phyloP scores from a whole-genome alignment of 2,797 vertebrate species.

The Pipistrellus kuhlii region DNA sequence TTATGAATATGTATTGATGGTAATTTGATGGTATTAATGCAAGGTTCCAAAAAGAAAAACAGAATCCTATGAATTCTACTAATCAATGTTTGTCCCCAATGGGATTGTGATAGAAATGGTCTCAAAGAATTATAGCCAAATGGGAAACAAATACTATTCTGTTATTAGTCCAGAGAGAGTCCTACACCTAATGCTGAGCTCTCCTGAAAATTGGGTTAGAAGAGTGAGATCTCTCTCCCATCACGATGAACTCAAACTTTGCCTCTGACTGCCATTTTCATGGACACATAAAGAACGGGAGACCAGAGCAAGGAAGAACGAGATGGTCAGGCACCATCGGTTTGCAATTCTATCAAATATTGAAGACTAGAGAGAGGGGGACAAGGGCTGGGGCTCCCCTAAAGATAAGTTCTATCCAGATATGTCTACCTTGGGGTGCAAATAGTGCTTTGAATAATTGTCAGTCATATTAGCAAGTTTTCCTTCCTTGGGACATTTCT shows the following conservation, averaged over 20 bases:
- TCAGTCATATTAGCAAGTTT: not conserved
- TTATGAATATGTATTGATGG: not conserved
- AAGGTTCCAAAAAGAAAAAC: conserved; percentile 32
- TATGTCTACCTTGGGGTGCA: not conserved
- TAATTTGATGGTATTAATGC: conserved; percentile 49
- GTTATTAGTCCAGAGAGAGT: not conserved
- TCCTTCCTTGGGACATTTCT: not conserved
- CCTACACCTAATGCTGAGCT: not conserved
- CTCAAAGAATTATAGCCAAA: not conserved
- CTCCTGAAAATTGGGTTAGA: not conserved
- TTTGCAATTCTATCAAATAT: not conserved
- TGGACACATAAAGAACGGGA: not conserved
- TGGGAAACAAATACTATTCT: not conserved
- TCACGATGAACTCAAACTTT: not conserved
- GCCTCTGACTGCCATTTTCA: not conserved
- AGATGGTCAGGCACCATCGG: not conserved
- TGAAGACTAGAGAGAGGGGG: not conserved
- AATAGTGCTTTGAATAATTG: not conserved
- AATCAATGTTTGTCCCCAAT: conserved; percentile 22
- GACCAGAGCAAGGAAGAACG: not conserved
- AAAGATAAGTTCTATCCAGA: not conserved
- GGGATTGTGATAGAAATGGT: not conserved
- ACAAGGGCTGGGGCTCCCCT: not conserved
- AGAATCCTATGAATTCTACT: not conserved
- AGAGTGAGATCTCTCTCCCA: not conserved